These are phyloP conservation scores for Mimachlamys varia DNA, from an alignment of 2,888 invertebrate species.

Conservation along the genomic window DNA sequence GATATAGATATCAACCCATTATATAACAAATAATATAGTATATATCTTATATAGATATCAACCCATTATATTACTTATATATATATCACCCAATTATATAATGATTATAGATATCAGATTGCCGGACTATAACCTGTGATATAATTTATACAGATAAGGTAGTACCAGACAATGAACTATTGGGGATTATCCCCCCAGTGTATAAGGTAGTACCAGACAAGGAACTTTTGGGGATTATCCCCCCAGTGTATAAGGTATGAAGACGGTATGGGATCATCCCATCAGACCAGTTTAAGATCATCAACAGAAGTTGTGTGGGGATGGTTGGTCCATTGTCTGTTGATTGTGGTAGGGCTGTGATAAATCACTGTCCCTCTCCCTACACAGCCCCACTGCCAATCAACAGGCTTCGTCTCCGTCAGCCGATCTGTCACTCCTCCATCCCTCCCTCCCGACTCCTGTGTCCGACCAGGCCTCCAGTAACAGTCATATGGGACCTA, in stretches of 20 bases:
- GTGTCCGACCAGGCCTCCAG: not conserved
- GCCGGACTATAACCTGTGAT: not conserved
- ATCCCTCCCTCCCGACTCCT: slow-evolving; percentile 2
- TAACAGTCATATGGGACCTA: slow-evolving; percentile 21
- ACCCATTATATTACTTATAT: not conserved
- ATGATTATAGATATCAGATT: not conserved
- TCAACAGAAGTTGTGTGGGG: slow-evolving; percentile 31
- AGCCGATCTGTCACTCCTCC: not conserved
- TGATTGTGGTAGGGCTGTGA: not conserved
- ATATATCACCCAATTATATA: not conserved
- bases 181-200: not conserved
- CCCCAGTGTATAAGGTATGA: not conserved
- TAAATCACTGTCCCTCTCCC: slow-evolving; percentile 27
- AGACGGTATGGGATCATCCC: not conserved
- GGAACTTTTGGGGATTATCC: not conserved
- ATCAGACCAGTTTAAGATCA: not conserved
- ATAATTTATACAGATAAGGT: not conserved
- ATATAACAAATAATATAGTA: no score
- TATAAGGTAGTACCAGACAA: not conserved
- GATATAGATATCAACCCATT: not conserved
- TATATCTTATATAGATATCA: not conserved
- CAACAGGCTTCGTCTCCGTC: not conserved
- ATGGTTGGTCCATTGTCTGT: slow-evolving; percentile 27
- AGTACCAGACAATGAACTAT: not conserved
- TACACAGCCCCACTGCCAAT: slow-evolving; percentile 8